Base-by-base conservation (phyloP, 1,140 invertebrate species). In the Tetramorium simillimum region DNA sequence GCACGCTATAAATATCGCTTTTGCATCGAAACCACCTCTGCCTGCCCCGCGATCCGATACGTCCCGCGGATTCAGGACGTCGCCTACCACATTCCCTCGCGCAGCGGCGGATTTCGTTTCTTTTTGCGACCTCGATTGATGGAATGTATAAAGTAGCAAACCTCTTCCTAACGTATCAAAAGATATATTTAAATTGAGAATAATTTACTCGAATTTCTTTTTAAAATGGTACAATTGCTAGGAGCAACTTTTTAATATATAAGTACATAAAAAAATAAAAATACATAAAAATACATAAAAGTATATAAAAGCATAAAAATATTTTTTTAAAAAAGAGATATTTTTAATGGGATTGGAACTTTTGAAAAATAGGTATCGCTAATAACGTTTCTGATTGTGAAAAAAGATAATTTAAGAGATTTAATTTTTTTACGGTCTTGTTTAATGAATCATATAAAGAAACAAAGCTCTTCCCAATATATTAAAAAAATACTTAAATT, bases 1-100 rank as follows among this genome's bases (percentile, higher is more conserved):
- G n/a, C 28, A 86, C 76, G 93, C 94, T 95, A 95, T 95, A 93
- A 95, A 95, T 95, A 95, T 93, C 91, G 70, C 89, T 92, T 94
- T 94, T 95, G 94, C 92, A 94, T 94, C 93, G 90, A 93, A 93
- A 93, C 89, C 88, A 91, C 91, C 86, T 84, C 91, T 88, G 92
- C 91, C 85, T 84, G 84, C 90, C 90, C 88, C 85, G 81, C 85
- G 81, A 93, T 93, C 91, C 92, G 91, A 94, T 93, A 91, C 89
- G 37, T 81, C 90, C 85, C 84, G 87, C 90, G 82, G 77, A 93
- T 93, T 10, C 85, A 89, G 80, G 58, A 91, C 84, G 75, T 86
- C 84, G 78, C 73, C 16, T 58, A 18, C 16, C n/a, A 58, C 33
- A 82, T 82, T 73, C 28, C 14, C 53, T n/a, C 24, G 60, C 6